Conservation (phyloP, 2,888 invertebrate species). For the Cremastinae sp. region DNA sequence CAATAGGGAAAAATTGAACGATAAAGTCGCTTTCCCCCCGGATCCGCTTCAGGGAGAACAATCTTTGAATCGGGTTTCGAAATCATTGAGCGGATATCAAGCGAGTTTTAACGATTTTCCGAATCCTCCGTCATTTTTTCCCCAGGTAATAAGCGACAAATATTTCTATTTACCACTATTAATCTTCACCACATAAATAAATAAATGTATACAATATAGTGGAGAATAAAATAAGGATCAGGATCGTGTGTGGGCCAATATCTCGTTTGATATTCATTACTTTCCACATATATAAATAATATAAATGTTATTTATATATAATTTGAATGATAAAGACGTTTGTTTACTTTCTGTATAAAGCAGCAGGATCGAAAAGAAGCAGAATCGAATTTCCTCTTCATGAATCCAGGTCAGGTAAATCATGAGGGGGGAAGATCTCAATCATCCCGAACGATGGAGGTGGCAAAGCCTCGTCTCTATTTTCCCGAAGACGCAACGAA, state of each 20-base stretch:
- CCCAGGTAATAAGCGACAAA: slow-evolving; percentile 61
- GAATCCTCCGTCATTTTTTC: slow-evolving; percentile 59
- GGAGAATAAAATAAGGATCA: no score
- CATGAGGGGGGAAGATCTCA: slow-evolving; percentile 11
- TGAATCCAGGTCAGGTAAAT: slow-evolving; percentile 36
- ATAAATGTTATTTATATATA: no score
- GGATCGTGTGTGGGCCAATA: no score
- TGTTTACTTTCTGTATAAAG: no score
- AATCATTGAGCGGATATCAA: slow-evolving; percentile 53
- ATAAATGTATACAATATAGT: no score
- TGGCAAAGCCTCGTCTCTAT: slow-evolving; percentile 59
- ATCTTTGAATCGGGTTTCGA: slow-evolving; percentile 58
- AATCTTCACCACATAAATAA: slow-evolving; percentile 1
- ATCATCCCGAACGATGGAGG: slow-evolving; percentile 21
- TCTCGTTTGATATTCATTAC: no score
- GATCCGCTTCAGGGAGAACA: slow-evolving; percentile 54
- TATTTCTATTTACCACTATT: background rate
- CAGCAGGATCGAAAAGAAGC: slow-evolving; percentile 62
- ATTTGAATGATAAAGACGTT: no score
- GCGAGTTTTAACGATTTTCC: slow-evolving; percentile 40
- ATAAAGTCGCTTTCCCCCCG: slow-evolving; percentile 61
- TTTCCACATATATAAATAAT: no score
- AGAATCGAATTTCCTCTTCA: slow-evolving; percentile 48
- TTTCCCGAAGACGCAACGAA: slow-evolving; percentile 59
- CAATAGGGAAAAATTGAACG: slow-evolving; percentile 30